Evolutionary conservation across 2,888 invertebrate genomes (phyloP).

Genomic region (Xanthia togata): DNA sequence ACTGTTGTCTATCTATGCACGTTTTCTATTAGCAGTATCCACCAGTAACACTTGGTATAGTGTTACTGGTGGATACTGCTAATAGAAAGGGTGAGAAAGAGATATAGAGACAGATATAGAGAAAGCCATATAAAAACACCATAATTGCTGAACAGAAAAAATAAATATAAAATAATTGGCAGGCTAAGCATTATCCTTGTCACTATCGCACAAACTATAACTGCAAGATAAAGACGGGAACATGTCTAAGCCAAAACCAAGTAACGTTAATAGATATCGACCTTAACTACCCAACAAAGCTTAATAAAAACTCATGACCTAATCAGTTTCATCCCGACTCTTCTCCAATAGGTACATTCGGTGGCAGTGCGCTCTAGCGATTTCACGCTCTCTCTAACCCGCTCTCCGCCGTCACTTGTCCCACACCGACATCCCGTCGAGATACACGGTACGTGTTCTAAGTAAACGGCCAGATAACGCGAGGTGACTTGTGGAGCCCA

Average conservation of each 20-base stretch:
- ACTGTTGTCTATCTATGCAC: background rate
- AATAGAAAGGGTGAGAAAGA: too few relatives aligned
- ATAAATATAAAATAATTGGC: too few relatives aligned
- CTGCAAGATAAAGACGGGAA: background rate
- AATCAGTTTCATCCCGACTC: background rate
- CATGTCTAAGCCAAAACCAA: background rate
- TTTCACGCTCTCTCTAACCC: slow-evolving; percentile 6
- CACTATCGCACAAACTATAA: background rate
- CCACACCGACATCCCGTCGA: slow-evolving; percentile 74
- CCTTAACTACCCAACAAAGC: background rate
- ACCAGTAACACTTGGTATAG: background rate
- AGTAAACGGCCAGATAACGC: slow-evolving; percentile 76
- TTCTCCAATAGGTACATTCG: background rate
- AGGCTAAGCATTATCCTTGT: background rate
- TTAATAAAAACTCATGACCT: background rate
- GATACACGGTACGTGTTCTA: slow-evolving; percentile 76
- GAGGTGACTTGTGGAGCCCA: slow-evolving; percentile 73
- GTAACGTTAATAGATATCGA: background rate
- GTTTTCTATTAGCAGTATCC: background rate
- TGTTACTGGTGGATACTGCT: too few relatives aligned
- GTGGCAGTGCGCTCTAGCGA: background rate
- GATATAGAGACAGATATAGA: too few relatives aligned
- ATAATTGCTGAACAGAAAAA: too few relatives aligned
- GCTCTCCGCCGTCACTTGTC: slow-evolving; percentile 59
- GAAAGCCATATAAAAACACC: too few relatives aligned